Conservation (phyloP, 2,797 vertebrate species). For the Perodicticus potto region DNA sequence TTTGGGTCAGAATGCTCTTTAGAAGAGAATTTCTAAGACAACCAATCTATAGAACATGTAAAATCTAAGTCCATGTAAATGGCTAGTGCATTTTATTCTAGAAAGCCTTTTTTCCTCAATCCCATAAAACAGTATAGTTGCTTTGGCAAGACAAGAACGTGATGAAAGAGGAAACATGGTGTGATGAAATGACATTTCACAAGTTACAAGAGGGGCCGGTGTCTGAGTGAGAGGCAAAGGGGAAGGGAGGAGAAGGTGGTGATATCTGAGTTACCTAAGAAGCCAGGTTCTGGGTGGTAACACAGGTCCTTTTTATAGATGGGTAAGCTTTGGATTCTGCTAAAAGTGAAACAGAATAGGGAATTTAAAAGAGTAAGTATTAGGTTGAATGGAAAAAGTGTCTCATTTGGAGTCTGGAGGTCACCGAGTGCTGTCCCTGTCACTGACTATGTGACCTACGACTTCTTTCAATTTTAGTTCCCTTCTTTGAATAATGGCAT, state of each 20-base stretch:
- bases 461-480: conserved; percentile 3
- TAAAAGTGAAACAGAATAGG: neutral
- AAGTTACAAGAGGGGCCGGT: neutral
- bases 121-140: neutral
- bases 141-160: neutral
- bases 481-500: neutral
- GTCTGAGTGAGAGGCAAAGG: neutral
- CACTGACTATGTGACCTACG: neutral
- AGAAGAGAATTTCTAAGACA: neutral
- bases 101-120: neutral
- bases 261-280: neutral
- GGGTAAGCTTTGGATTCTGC: neutral
- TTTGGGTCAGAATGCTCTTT: neutral
- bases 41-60: neutral
- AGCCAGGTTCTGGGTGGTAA: neutral
- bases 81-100: neutral
- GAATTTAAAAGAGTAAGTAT: neutral
- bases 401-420: neutral
- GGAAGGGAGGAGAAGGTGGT: neutral
- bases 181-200: neutral
- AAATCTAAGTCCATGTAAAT: neutral
- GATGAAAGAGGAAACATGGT: neutral
- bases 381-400: neutral
- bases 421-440: no score
- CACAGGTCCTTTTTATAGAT: neutral